These are phyloP conservation scores for Harpagoxenus sublaevis DNA, from an alignment of 2,888 invertebrate species.

Conservation along the genomic window DNA sequence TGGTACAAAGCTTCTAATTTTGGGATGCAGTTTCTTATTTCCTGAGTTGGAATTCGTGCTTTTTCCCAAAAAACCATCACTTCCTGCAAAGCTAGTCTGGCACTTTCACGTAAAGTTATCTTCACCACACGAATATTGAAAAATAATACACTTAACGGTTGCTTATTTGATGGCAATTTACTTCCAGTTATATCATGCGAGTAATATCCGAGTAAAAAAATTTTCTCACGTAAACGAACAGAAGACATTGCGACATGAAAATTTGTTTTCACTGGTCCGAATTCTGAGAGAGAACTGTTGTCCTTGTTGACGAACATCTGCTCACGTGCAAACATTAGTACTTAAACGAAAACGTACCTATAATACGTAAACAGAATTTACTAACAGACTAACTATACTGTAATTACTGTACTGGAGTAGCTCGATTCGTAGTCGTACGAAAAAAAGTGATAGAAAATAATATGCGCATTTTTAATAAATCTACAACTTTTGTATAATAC, in stretches of 20 bases:
- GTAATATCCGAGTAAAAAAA: too few relatives aligned
- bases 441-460: not conserved
- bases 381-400: not conserved
- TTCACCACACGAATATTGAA: slow-evolving; percentile 63
- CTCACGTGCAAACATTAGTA: not conserved
- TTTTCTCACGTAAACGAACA: not conserved
- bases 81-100: slow-evolving; percentile 62
- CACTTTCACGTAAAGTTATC: slow-evolving; percentile 61
- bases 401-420: not conserved
- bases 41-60: too few relatives aligned
- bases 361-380: not conserved
- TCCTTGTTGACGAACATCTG: slow-evolving; percentile 1
- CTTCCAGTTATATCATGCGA: slow-evolving; percentile 14
- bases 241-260: slow-evolving; percentile 1
- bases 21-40: too few relatives aligned
- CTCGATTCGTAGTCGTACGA: slow-evolving; percentile 7
- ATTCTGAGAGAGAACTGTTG: slow-evolving; percentile 1
- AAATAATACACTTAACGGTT: slow-evolving; percentile 69
- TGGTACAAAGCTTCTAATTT: too few relatives aligned
- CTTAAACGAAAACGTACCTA: not conserved
- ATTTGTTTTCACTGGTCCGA: not conserved
- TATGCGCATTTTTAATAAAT: slow-evolving; percentile 7
- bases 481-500: slow-evolving; percentile 12
- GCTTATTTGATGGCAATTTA: slow-evolving; percentile 67
- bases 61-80: slow-evolving; percentile 31